Conservation (phyloP, 2,797 vertebrate species). For the Gambusia yucatana region DNA sequence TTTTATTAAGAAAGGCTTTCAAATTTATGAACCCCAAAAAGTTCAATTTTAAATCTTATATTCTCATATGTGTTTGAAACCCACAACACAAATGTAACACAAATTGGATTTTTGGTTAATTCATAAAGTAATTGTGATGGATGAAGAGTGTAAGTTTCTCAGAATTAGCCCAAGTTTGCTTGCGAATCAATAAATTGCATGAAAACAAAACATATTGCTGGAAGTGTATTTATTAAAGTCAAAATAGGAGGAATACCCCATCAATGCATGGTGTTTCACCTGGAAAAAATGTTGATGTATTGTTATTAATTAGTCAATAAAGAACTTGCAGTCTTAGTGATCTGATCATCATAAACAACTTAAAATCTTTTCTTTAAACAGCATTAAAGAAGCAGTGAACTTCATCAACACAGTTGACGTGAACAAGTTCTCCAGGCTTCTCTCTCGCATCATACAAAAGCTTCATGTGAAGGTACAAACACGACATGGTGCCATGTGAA, state of each 20-base stretch:
- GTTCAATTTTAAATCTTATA: background rate
- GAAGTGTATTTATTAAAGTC: background rate
- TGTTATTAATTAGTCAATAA: background rate
- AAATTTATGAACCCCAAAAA: background rate
- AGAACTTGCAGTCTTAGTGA: background rate
- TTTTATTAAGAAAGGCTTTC: background rate
- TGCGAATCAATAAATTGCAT: background rate
- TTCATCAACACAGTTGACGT: conserved; percentile 88
- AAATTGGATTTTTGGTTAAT: background rate
- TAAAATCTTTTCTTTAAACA: conserved; percentile 61
- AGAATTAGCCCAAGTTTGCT: background rate
- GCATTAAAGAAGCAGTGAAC: conserved; percentile 91
- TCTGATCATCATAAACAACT: background rate
- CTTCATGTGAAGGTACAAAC: conserved; percentile 91
- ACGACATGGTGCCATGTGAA: conserved; percentile 2
- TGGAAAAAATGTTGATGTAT: background rate
- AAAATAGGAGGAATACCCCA: background rate
- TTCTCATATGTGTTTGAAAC: background rate
- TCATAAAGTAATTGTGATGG: background rate
- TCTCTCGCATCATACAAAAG: conserved; percentile 92
- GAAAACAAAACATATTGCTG: background rate
- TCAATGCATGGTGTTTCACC: background rate
- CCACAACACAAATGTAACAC: background rate
- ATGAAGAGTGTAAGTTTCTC: background rate
- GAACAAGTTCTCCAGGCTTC: conserved; percentile 89